Evolutionary conservation across 2,888 invertebrate genomes (phyloP).

Genomic region (Pammene aurita): DNA sequence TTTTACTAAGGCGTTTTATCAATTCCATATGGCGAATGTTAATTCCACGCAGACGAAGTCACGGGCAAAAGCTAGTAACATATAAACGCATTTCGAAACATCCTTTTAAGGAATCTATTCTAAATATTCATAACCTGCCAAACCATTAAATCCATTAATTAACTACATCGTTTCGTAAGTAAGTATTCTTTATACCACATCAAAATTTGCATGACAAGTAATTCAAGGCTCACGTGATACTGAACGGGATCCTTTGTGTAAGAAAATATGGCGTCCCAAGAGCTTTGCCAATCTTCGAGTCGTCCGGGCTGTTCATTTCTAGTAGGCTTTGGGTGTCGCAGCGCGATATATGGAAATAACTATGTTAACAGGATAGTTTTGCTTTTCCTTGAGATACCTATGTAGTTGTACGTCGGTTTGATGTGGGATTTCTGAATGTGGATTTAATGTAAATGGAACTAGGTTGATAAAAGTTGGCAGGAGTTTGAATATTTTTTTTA

Average conservation of each 20-base stretch:
- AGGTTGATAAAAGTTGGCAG: too few relatives aligned
- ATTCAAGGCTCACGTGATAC: constrained; percentile 52
- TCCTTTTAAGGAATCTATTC: too few relatives aligned
- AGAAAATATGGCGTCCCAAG: constrained; percentile 61
- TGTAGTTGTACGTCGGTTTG: too few relatives aligned
- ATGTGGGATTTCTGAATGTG: not conserved
- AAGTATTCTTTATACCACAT: constrained; percentile 2
- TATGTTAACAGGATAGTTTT: constrained; percentile 26
- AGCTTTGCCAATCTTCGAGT: constrained; percentile 45
- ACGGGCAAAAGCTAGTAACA: too few relatives aligned
- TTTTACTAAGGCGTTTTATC: too few relatives aligned
- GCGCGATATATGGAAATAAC: constrained; percentile 40
- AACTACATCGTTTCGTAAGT: not conserved
- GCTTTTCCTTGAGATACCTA: constrained; percentile 2
- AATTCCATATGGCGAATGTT: too few relatives aligned
- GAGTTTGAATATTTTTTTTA: not conserved
- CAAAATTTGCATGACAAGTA: constrained; percentile 46
- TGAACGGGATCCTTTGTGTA: constrained; percentile 55
- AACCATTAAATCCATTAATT: not conserved
- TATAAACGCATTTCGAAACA: too few relatives aligned
- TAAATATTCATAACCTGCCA: too few relatives aligned
- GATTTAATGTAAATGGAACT: not conserved
- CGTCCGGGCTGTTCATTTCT: constrained; percentile 34
- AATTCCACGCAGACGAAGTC: too few relatives aligned
- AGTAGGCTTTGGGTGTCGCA: constrained; percentile 36